Conservation (phyloP, 1,140 invertebrate species). For the Antheraea pernyi region DNA sequence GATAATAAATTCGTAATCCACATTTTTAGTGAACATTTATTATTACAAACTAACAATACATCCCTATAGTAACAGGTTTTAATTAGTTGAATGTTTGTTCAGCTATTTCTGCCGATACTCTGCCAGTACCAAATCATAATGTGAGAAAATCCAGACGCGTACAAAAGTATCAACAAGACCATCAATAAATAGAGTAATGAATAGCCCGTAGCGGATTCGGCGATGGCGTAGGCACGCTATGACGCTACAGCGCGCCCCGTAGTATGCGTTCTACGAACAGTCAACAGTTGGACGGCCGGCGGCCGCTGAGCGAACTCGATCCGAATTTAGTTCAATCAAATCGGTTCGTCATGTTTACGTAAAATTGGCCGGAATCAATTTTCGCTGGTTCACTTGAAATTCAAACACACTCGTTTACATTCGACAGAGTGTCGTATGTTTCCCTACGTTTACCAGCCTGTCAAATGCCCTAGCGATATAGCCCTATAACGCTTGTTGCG, state of each 20-base stretch:
- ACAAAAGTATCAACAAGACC: constrained; percentile 9
- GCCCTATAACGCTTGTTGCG: constrained; percentile 23
- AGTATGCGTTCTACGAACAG: constrained; percentile 17
- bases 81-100: not conserved
- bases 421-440: constrained; percentile 46
- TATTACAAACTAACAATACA: not conserved
- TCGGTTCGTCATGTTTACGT: constrained; percentile 35
- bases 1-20: not conserved
- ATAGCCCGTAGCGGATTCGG: not conserved
- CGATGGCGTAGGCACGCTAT: not conserved
- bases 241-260: constrained; percentile 14
- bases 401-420: constrained; percentile 54
- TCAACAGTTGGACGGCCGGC: constrained; percentile 21
- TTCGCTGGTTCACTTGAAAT: constrained; percentile 50
- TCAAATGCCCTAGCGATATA: constrained; percentile 20
- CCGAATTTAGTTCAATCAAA: constrained; percentile 41
- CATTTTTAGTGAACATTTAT: not conserved
- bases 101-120: constrained; percentile 6
- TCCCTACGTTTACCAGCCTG: constrained; percentile 41
- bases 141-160: constrained; percentile 12
- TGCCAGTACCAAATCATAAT: constrained; percentile 7
- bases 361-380: constrained; percentile 45
- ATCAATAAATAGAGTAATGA: constrained; percentile 11
- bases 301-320: constrained; percentile 10
- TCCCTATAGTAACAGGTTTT: not conserved